Base-by-base conservation (phyloP, 2,888 invertebrate genomes). In the Abrostola tripartita region DNA sequence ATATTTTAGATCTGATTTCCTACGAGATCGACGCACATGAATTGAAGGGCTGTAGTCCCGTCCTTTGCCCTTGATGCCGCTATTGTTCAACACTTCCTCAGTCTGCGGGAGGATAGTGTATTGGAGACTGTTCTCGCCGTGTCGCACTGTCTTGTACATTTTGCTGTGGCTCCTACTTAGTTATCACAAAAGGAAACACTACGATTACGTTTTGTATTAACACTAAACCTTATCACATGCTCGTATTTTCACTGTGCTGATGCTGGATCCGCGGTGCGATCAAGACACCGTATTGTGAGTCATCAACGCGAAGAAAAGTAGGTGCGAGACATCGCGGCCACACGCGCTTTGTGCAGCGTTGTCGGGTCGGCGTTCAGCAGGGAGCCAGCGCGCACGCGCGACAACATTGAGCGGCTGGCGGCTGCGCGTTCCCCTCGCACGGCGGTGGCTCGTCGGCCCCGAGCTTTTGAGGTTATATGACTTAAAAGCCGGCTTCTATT, bases 61-160 rank as follows among this genome's bases (percentile, higher is more conserved):
- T 64, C 95, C 95, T 78, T 94, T 95, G 70, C 95, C 95, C 77
- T 95, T 95, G 69, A 95, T 82, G 65, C 96, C 96, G 78, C 96
- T 95, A 80, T 96, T 96, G 79, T 88, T 95, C 65, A 96, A 90
- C 79, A 96, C 95, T 86, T 96, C 96, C 87, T 96, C 97, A 64
- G 96, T 96, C 88, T 96, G 96, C 65, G 96, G 96, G 73, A 97
- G 94, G 81, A 97, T 97, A 79, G 96, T 96, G 89, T 97, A 97
- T 85, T 97, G 97, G 81, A 97, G 95, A 85, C 96, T 96, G 82
- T 96, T 96, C 88, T 97, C 97, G 71, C 97, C 97, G 88, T 96
- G 96, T 72, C 96, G 93, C 87, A 97, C 96, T 79, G 96, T 97
- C 92, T 97, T 97, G 92, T 97, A 97, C 97, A 97, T 97, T 82